These are phyloP conservation scores for Portunus trituberculatus DNA, from an alignment of 1,140 invertebrate genomes.

Conservation along the genomic window DNA sequence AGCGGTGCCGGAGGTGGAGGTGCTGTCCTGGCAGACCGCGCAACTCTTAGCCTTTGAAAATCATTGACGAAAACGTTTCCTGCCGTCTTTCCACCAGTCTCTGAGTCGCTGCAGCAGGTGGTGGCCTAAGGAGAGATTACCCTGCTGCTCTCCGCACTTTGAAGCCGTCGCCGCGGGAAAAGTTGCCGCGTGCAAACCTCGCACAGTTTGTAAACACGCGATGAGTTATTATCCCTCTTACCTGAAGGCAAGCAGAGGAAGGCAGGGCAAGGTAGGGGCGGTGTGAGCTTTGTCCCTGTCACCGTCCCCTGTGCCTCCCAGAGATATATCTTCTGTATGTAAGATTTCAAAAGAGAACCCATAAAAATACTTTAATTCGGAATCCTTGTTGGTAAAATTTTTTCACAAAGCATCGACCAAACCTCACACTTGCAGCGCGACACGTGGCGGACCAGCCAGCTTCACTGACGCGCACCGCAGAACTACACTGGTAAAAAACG, in stretches of 20 bases:
- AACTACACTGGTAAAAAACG: background rate
- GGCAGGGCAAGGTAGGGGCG: background rate
- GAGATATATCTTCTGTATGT: background rate
- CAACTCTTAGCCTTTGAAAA: background rate
- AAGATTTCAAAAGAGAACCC: background rate
- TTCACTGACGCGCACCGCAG: background rate
- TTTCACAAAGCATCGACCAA: background rate
- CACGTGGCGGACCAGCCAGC: background rate
- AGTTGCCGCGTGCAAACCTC: constrained; percentile 2
- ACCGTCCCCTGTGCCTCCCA: background rate
- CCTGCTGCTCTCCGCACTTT: background rate
- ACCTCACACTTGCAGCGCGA: background rate
- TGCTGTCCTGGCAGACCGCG: background rate
- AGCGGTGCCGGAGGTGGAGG: constrained; percentile 25
- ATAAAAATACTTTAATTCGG: background rate
- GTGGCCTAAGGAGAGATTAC: background rate
- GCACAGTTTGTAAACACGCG: background rate
- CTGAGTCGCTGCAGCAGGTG: background rate
- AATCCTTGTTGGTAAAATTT: background rate
- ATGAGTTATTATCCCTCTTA: background rate
- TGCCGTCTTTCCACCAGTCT: background rate
- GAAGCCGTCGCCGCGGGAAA: background rate
- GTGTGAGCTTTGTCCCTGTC: background rate
- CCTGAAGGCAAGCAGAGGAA: background rate
- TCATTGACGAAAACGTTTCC: background rate